These are phyloP conservation scores for Scartelaos histophorus DNA, from an alignment of 2,113 vertebrate genomes.

Conservation along the genomic window DNA sequence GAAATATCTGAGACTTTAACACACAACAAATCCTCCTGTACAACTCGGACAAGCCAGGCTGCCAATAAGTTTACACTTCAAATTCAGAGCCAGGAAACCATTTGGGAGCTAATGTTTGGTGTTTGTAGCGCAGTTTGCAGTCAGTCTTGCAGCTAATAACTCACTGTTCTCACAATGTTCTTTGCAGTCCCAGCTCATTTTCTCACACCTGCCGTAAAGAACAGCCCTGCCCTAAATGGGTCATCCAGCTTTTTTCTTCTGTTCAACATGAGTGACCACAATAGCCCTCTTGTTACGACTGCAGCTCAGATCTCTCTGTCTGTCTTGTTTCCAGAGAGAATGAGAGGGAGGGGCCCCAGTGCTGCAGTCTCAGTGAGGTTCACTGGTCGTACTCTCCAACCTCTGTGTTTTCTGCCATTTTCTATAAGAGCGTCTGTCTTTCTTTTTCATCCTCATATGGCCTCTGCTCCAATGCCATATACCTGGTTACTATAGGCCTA, in stretches of 20 bases:
- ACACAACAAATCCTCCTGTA: slow-evolving; percentile 35
- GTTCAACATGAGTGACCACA: slow-evolving; percentile 11
- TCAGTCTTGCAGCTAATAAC: slow-evolving; percentile 23
- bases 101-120: slow-evolving; percentile 40
- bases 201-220: slow-evolving; percentile 1
- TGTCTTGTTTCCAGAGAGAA: slow-evolving; percentile 25
- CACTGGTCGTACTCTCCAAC: slow-evolving; percentile 10
- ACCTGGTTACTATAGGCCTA: too few species aligned
- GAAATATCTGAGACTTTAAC: slow-evolving; percentile 30
- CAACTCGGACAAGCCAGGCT: slow-evolving; percentile 16
- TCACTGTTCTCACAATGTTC: slow-evolving; percentile 38
- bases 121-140: slow-evolving; percentile 33
- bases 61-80: slow-evolving; percentile 50
- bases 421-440: slow-evolving; percentile 14
- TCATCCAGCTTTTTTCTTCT: not conserved
- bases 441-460: not conserved
- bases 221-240: not conserved
- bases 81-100: slow-evolving; percentile 49
- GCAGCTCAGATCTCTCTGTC: slow-evolving; percentile 13
- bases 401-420: slow-evolving; percentile 12
- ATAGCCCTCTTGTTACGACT: slow-evolving; percentile 20
- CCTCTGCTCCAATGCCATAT: not conserved
- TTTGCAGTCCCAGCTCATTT: slow-evolving; percentile 23
- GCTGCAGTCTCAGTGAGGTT: slow-evolving; percentile 41
- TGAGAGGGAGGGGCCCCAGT: slow-evolving; percentile 25